Evolutionary conservation across 2,888 invertebrate genomes (phyloP).

Genomic region (Conops quadrifasciatus): DNA sequence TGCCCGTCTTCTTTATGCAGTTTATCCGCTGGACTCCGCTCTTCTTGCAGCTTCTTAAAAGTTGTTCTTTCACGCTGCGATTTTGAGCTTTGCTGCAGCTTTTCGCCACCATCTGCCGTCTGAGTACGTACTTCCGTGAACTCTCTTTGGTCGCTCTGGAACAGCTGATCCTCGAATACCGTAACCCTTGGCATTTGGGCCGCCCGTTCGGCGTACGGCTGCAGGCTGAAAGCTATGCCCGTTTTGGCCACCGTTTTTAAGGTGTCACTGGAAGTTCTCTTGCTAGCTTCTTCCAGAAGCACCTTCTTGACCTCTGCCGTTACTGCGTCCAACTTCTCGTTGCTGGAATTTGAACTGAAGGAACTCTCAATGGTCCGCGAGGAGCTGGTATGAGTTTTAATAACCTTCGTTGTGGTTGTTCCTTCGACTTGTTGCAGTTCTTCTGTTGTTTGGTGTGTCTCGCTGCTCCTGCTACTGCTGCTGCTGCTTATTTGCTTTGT

Average conservation of each 20-base stretch:
- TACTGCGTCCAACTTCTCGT: not conserved
- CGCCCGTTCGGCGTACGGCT: constrained; percentile 55
- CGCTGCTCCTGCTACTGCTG: not conserved
- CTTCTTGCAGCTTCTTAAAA: constrained; percentile 51
- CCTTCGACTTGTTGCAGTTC: constrained; percentile 23
- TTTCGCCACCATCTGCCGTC: constrained; percentile 55
- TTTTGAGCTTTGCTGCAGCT: constrained; percentile 55
- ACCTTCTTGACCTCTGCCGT: too few relatives aligned
- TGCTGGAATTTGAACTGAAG: constrained; percentile 32
- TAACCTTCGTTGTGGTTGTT: constrained; percentile 47
- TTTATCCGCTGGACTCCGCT: constrained; percentile 53
- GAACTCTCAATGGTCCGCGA: constrained; percentile 44
- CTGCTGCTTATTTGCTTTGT: constrained; percentile 9
- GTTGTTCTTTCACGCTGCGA: constrained; percentile 56
- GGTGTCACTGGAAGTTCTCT: constrained; percentile 18
- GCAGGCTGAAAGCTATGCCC: constrained; percentile 53
- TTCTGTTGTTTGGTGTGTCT: constrained; percentile 24
- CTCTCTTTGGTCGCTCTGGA: constrained; percentile 55
- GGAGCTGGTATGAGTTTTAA: constrained; percentile 44
- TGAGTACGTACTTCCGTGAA: constrained; percentile 54
- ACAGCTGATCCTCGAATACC: constrained; percentile 55
- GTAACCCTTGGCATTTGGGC: constrained; percentile 46
- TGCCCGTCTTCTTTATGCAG: constrained; percentile 47
- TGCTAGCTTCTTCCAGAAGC: constrained; percentile 16
- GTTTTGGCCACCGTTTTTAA: constrained; percentile 10